phyloP scores from a whole-genome alignment of 1,140 invertebrate genomes.

The Proales similis region DNA sequence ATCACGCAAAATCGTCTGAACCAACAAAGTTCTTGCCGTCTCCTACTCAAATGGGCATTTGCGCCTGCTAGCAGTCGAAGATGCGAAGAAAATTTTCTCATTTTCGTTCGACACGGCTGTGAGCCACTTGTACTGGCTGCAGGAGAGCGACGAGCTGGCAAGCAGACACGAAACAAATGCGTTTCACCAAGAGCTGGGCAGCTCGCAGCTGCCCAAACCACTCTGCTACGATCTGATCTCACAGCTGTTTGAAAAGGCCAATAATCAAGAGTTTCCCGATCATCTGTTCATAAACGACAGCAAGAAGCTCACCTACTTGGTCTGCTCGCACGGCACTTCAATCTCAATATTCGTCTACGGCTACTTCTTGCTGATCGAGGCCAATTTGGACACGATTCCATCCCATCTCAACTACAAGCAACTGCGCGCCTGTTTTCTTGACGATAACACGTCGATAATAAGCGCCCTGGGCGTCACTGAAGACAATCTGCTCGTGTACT shows the following conservation, averaged over 20 bases:
- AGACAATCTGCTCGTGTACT: constrained; percentile 23
- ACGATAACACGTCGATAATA: constrained; percentile 27
- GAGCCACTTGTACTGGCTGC: constrained; percentile 56
- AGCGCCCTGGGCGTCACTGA: constrained; percentile 23
- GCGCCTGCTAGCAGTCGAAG: constrained; percentile 74
- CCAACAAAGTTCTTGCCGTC: constrained; percentile 61
- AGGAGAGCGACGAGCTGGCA: constrained; percentile 23
- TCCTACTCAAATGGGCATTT: constrained; percentile 63
- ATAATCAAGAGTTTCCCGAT: constrained; percentile 36
- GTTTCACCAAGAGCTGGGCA: constrained; percentile 12
- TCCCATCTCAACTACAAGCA: constrained; percentile 33
- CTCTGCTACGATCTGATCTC: constrained; percentile 32
- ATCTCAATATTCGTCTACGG: constrained; percentile 34
- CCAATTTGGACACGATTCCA: constrained; percentile 27
- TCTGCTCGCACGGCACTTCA: constrained; percentile 26
- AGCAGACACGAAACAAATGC: constrained; percentile 16
- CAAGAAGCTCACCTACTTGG: constrained; percentile 29
- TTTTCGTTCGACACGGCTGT: constrained; percentile 57
- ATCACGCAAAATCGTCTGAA: background rate
- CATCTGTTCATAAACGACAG: constrained; percentile 36
- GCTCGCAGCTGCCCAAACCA: constrained; percentile 19
- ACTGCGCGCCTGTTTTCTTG: constrained; percentile 21
- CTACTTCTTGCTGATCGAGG: constrained; percentile 30
- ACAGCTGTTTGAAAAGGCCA: constrained; percentile 31
- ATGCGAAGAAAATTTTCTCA: constrained; percentile 69